A percentile compares a stretch with the other conserved stretches of the same genome.
Evolutionary conservation across 2,113 vertebrate species (phyloP).

Genomic region (Spea multiplicata): DNA sequence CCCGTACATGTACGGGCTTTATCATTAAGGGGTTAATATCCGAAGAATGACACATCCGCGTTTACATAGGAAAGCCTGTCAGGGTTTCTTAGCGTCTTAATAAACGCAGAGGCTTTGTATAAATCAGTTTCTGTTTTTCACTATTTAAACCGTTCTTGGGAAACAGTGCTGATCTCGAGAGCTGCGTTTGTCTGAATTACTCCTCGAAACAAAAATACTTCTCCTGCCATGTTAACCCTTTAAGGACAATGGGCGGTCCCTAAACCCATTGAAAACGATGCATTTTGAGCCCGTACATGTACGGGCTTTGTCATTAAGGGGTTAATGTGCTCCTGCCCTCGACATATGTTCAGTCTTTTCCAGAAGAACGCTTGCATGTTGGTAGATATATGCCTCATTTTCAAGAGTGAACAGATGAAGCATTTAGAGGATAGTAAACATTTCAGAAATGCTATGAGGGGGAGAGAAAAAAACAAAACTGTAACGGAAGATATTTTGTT

Average conservation of each 20-base stretch:
- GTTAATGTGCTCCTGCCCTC: not conserved
- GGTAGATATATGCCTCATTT: not conserved
- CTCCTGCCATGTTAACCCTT: not conserved
- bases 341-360: conserved; percentile 23
- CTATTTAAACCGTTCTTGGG: not conserved
- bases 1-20: too few relatives aligned
- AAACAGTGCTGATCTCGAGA: not conserved
- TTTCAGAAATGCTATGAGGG: not conserved
- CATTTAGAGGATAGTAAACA: conserved; percentile 23
- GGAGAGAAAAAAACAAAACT: not conserved
- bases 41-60: too few relatives aligned
- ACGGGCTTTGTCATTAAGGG: too few relatives aligned
- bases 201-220: not conserved
- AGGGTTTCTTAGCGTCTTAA: too few relatives aligned
- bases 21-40: too few relatives aligned
- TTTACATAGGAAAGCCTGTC: too few relatives aligned
- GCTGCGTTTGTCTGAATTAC: not conserved
- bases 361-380: not conserved
- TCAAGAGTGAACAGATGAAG: conserved; percentile 21
- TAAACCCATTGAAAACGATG: too few relatives aligned
- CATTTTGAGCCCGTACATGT: too few relatives aligned
- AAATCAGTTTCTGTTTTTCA: too few relatives aligned
- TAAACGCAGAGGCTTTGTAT: too few relatives aligned
- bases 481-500: not conserved
- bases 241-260: too few relatives aligned